Evolutionary conservation across 37 sponge, comb jelly and placozoan genomes (phyloP).

Genomic region (Diacarnus erythraeanus): DNA sequence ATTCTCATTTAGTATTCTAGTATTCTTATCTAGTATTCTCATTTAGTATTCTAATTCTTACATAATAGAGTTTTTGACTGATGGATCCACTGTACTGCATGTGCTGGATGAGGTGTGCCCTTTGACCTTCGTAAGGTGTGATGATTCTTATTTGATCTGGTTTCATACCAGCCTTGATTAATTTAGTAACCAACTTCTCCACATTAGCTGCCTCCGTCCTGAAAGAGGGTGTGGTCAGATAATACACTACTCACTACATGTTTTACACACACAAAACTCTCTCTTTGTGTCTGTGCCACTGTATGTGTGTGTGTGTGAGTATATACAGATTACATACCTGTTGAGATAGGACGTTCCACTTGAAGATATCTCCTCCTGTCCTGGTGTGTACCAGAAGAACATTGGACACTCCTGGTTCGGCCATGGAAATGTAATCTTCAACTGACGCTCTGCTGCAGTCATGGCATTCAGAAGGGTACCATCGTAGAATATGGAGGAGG

Average conservation of each 20-base stretch:
- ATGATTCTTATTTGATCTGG: slow-evolving; percentile 95
- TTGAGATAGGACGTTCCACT: slow-evolving; percentile 95
- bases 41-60: slow-evolving; percentile 7
- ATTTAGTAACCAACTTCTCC: slow-evolving; percentile 90
- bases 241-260: too few species aligned
- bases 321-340: slow-evolving; percentile 71
- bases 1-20: neutral
- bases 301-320: too few species aligned
- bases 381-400: slow-evolving; percentile 90
- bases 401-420: slow-evolving; percentile 82
- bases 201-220: slow-evolving; percentile 81
- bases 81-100: slow-evolving; percentile 88
- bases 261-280: too few species aligned
- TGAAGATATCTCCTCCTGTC: slow-evolving; percentile 94
- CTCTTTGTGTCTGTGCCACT: too few species aligned
- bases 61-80: slow-evolving; percentile 86
- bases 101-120: slow-evolving; percentile 94
- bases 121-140: slow-evolving; percentile 97
- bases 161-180: slow-evolving; percentile 87
- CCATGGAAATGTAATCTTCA: slow-evolving; percentile 85
- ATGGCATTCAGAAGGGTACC: slow-evolving; percentile 96
- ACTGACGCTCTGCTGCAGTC: slow-evolving; percentile 64
- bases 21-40: neutral
- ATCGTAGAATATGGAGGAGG: slow-evolving; percentile 92
- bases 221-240: neutral